Evolutionary conservation across 53 echinoderm and acorn worm species (phyloP).

Genomic region (Apostichopus leukothele): DNA sequence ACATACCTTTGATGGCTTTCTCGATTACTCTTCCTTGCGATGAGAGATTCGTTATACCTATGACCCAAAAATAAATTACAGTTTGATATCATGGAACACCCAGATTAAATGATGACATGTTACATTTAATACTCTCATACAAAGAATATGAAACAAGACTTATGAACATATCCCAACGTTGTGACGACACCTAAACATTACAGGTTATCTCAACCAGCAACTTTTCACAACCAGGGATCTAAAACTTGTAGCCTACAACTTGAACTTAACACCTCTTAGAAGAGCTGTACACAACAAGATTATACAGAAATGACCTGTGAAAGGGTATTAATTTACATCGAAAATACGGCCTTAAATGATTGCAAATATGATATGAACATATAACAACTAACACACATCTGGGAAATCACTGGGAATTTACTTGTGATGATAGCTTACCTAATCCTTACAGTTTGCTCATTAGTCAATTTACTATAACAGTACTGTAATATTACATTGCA

Average conservation of each 20-base stretch:
- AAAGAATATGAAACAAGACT: not conserved
- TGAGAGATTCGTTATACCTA: conserved; percentile 32
- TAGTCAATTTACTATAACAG: too few relatives aligned
- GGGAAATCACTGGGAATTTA: too few relatives aligned
- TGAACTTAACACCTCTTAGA: not conserved
- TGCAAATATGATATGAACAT: too few relatives aligned
- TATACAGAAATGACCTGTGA: not conserved
- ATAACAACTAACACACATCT: too few relatives aligned
- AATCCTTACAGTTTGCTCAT: too few relatives aligned
- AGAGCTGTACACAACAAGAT: not conserved
- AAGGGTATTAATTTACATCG: not conserved
- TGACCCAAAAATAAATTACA: conserved; percentile 29
- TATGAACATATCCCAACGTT: not conserved
- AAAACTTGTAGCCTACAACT: not conserved
- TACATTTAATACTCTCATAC: not conserved
- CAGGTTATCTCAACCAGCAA: not conserved
- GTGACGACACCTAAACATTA: not conserved
- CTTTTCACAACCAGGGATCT: not conserved
- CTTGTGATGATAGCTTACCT: too few relatives aligned
- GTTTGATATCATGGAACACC: not conserved
- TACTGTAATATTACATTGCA: too few relatives aligned
- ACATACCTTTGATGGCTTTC: conserved; percentile 30
- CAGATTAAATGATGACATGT: not conserved
- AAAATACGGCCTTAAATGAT: not conserved
- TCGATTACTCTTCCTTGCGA: conserved; percentile 24